Evolutionary conservation across 2,113 vertebrate species (phyloP).

Genomic region (Zosterops hypoxanthus): DNA sequence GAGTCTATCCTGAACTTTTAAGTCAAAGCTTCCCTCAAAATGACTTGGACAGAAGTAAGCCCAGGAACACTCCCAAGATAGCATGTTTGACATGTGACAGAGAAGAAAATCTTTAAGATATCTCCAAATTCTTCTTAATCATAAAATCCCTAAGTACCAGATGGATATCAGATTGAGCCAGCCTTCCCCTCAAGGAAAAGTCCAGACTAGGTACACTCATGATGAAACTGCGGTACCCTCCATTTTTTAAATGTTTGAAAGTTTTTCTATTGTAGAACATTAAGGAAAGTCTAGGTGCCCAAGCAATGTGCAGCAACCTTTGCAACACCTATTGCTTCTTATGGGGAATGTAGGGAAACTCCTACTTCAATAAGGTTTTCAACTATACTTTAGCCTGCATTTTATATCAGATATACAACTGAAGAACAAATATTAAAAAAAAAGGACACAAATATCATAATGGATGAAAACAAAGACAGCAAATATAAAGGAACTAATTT

Average conservation of each 20-base stretch:
- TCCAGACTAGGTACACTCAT: not conserved
- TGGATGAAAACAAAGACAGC: not conserved
- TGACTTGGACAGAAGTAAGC: not conserved
- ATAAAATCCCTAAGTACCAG: not conserved
- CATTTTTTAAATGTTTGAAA: not conserved
- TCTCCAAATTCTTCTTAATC: not conserved
- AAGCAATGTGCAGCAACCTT: not conserved
- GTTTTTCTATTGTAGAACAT: not conserved
- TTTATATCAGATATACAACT: not conserved
- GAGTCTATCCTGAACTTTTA: not conserved
- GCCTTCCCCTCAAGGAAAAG: not conserved
- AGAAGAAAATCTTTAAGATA: not conserved
- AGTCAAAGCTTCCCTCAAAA: not conserved
- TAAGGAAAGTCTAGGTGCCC: not conserved
- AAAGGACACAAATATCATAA: not conserved
- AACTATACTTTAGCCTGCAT: not conserved
- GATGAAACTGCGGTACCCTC: not conserved
- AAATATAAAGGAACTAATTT: not conserved
- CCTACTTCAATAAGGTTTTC: not conserved
- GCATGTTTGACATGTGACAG: not conserved
- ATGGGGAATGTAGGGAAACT: not conserved
- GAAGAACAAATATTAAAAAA: not conserved
- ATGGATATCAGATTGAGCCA: not conserved
- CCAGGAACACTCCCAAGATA: not conserved
- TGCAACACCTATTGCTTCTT: not conserved